phyloP scores from a whole-genome alignment of 2,888 invertebrate species.

The Alloplasta piceator region DNA sequence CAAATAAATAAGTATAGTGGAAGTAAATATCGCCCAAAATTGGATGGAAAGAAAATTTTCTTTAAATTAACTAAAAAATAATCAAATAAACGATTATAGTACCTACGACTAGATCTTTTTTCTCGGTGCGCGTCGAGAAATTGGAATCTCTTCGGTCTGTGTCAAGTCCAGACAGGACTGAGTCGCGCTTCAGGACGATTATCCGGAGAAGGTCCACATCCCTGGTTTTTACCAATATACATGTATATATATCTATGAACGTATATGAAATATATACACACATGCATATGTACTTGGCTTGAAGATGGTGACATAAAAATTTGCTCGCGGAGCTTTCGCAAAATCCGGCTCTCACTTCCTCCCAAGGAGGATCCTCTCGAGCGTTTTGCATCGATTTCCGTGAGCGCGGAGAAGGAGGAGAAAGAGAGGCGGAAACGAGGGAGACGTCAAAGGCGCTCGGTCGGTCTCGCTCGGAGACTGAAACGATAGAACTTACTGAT shows the following conservation, averaged over 20 bases:
- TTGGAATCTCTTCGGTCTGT: too few relatives aligned
- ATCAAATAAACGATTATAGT: too few relatives aligned
- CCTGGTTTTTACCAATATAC: conserved; percentile 2
- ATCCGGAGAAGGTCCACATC: too few relatives aligned
- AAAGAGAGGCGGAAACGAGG: conserved; percentile 17
- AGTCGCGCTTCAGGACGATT: too few relatives aligned
- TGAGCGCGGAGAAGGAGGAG: not conserved
- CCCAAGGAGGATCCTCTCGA: conserved; percentile 45
- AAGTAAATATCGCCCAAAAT: too few relatives aligned
- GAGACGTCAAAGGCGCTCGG: conserved; percentile 57
- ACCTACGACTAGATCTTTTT: too few relatives aligned
- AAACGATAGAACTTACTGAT: conserved; percentile 33
- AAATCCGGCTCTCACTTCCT: conserved; percentile 52
- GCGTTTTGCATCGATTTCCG: conserved; percentile 57
- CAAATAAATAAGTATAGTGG: too few relatives aligned
- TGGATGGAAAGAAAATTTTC: too few relatives aligned
- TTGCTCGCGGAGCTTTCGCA: conserved; percentile 41
- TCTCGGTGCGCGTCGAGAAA: too few relatives aligned
- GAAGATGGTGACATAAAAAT: conserved; percentile 46
- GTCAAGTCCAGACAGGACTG: too few relatives aligned
- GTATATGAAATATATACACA: not conserved
- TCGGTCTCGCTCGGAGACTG: conserved; percentile 51
- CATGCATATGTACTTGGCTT: conserved; percentile 27
- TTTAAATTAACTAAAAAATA: too few relatives aligned
- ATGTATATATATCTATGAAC: not conserved